A percentile compares a stretch with the other conserved stretches of the same genome.
phyloP scores from a whole-genome alignment of 2,113 vertebrate genomes.

The Oenanthe oenanthe region DNA sequence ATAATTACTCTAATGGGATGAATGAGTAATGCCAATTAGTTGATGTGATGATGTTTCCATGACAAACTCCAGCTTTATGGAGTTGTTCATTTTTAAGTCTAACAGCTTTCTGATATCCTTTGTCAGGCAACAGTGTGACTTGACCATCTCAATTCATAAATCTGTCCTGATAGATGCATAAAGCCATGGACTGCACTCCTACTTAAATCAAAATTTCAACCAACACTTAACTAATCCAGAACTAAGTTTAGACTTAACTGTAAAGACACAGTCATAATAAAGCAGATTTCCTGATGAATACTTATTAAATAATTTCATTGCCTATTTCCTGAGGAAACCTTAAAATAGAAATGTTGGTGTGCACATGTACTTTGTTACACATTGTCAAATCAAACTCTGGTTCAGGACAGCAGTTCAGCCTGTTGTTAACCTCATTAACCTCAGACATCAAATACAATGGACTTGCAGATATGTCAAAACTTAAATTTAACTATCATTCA shows the following conservation, averaged over 20 bases:
- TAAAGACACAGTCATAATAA: background rate
- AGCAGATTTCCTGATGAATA: background rate
- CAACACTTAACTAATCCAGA: background rate
- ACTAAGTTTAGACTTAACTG: background rate
- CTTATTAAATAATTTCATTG: background rate
- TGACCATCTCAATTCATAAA: background rate
- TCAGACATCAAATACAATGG: background rate
- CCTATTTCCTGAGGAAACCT: background rate
- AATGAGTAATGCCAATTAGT: background rate
- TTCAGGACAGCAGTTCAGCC: background rate
- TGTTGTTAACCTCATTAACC: background rate
- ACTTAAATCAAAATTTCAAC: background rate
- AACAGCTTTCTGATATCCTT: slow-evolving; percentile 6
- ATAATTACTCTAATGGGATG: background rate
- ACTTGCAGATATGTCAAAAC: background rate
- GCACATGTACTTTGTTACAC: background rate
- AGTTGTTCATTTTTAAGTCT: background rate
- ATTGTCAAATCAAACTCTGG: background rate
- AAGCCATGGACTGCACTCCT: background rate
- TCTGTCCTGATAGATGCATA: background rate
- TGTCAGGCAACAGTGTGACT: background rate
- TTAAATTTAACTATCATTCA: background rate
- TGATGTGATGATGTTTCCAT: background rate
- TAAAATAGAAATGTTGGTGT: background rate
- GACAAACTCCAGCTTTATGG: background rate